Evolutionary conservation across 2,113 vertebrate species (phyloP), one percentile per base, ranked within the genome.

Genomic region (Thamnophis sirtalis): DNA sequence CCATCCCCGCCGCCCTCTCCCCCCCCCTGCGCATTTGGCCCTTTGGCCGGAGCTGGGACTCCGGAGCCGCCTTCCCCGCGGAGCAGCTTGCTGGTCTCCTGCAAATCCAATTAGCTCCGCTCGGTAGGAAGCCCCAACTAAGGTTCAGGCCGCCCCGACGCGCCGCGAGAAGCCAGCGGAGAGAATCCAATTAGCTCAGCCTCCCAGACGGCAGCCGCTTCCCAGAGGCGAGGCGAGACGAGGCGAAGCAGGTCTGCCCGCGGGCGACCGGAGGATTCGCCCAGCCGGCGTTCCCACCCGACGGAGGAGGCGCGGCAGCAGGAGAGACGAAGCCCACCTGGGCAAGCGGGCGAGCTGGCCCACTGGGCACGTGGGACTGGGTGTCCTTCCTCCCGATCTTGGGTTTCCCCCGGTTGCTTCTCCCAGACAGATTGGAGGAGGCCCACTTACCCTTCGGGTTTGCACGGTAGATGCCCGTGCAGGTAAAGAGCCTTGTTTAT

Each of bases 61-160:
- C 86, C 84, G 92, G 89, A 38, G 53, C 48, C 85, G 56, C 90
- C 89, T 88, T 49, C 22, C 56, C 94, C 92, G 90, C 91, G 87
- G 92, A 94, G 33, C 95, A 94, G 68, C 89, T 94, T 95, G 95
- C 95, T 94, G 95, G 94, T 93, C 73, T 50, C 56, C 91, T 50
- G 85, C 54, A 95, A 95, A 96, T 96, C 51, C 89, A 91, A 96
- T 97, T 96, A 94, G 95, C 94, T 92, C 90, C 95, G 94, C 96
- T 95, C 84, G 90, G 87, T 89, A 93, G 92, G 91, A 89, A 94
- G 86, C 88, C 60, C 92, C 58, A 60, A 90, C 90, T 95, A 94
- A 92, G 91, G 95, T 94, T 89, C 92, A 94, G 91, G 93, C 91
- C 84, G 89, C 85, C 91, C 58, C 88, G 93, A 88, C 94, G 89